phyloP scores from a whole-genome alignment of 1,140 invertebrate genomes.

The Aphaenogaster floridana region DNA sequence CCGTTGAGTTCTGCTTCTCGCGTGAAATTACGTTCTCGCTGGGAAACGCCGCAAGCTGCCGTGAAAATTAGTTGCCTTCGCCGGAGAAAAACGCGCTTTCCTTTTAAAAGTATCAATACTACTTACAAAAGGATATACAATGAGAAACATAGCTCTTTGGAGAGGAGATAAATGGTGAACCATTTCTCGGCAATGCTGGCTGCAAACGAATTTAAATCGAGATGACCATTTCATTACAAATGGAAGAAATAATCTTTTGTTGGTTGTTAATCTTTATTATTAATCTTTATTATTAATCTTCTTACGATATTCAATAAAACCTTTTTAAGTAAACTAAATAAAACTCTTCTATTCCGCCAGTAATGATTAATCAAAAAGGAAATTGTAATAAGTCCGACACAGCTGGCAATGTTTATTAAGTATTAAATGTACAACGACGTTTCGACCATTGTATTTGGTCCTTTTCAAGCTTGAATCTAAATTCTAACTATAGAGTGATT shows the following conservation, averaged over 20 bases:
- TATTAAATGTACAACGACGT: too few relatives aligned
- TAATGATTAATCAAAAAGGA: too few relatives aligned
- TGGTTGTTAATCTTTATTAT: neutral
- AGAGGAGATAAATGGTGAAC: neutral
- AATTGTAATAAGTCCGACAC: too few relatives aligned
- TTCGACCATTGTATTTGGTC: too few relatives aligned
- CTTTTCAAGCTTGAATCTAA: too few relatives aligned
- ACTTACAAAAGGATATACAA: neutral
- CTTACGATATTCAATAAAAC: neutral
- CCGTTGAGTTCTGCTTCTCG: neutral
- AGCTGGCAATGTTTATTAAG: too few relatives aligned
- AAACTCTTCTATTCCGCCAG: too few relatives aligned
- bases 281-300: neutral
- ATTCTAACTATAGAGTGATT: too few relatives aligned
- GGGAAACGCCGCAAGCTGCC: neutral
- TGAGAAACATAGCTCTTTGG: slow-evolving; percentile 21
- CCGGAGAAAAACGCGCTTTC: neutral
- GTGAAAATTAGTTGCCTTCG: slow-evolving; percentile 29
- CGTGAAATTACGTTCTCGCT: slow-evolving; percentile 2
- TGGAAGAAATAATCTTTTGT: neutral
- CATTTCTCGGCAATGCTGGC: neutral
- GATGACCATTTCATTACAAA: neutral
- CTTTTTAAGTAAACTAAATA: neutral
- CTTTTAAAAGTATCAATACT: neutral
- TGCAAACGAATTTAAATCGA: slow-evolving; percentile 2